These are phyloP conservation scores for Chromobotia macracanthus DNA, from an alignment of 2,797 vertebrate genomes.

Conservation along the genomic window DNA sequence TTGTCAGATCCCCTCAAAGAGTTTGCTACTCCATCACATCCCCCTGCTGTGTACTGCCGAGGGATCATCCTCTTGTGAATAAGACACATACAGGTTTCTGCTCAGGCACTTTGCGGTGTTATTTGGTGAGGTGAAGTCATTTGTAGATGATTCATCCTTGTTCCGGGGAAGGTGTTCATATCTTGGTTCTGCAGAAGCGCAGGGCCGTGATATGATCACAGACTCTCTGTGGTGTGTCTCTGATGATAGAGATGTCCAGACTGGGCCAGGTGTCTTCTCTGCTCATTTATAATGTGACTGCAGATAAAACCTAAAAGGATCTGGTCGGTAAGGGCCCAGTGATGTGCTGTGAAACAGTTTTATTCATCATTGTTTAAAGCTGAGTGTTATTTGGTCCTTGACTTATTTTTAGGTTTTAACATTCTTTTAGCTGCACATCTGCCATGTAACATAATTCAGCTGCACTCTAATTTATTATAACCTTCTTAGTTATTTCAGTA, in stretches of 20 bases:
- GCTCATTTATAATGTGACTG: slow-evolving; percentile 14
- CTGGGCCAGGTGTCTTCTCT: slow-evolving; percentile 7
- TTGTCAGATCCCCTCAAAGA: slow-evolving; percentile 36
- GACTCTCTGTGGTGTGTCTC: slow-evolving; percentile 14
- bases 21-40: slow-evolving; percentile 35
- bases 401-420: too few species aligned
- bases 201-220: slow-evolving; percentile 23
- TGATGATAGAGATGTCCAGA: slow-evolving; percentile 14
- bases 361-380: too few species aligned
- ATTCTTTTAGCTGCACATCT: too few species aligned
- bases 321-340: background rate
- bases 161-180: slow-evolving; percentile 44
- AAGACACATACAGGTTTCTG: slow-evolving; percentile 13
- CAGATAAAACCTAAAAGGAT: background rate
- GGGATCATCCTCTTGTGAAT: slow-evolving; percentile 48
- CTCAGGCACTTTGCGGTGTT: slow-evolving; percentile 32
- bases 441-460: too few species aligned
- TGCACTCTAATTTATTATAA: too few species aligned
- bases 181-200: slow-evolving; percentile 46
- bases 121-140: slow-evolving; percentile 45
- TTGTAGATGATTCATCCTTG: slow-evolving; percentile 45
- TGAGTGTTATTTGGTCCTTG: too few species aligned
- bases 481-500: too few species aligned
- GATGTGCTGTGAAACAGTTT: background rate
- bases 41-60: slow-evolving; percentile 14